A percentile compares a stretch with the other conserved stretches of the same genome.
These are phyloP conservation scores for Lepus townsendii DNA, from an alignment of 2,797 vertebrate genomes.

Conservation along the genomic window DNA sequence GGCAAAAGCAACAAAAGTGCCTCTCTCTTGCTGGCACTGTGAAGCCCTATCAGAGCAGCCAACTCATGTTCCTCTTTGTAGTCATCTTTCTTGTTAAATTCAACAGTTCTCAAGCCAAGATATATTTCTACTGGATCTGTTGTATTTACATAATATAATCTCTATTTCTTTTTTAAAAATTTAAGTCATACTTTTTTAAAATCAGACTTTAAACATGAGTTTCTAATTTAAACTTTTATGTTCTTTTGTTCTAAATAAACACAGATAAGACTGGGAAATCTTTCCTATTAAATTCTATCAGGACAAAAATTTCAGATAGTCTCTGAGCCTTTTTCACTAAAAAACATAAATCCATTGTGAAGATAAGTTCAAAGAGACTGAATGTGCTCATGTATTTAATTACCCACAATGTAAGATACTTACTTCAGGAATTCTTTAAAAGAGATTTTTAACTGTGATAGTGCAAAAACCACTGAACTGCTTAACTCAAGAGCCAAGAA, in stretches of 20 bases:
- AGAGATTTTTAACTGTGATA: conserved; percentile 37
- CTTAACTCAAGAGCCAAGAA: conserved; percentile 32
- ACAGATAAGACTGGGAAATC: background rate
- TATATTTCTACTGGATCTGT: conserved; percentile 14
- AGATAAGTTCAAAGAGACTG: conserved; percentile 59
- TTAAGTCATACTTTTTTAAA: background rate
- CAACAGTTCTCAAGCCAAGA: background rate
- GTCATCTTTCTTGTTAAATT: background rate
- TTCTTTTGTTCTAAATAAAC: conserved; percentile 61
- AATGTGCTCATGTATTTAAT: conserved; percentile 47
- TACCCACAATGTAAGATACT: conserved; percentile 29
- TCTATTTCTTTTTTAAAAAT: background rate
- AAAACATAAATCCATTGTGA: conserved; percentile 40
- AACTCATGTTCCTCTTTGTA: background rate
- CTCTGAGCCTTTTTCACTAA: background rate
- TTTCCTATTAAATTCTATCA: conserved; percentile 43
- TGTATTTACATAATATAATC: conserved; percentile 23
- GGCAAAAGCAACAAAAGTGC: background rate
- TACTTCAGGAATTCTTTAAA: conserved; percentile 63
- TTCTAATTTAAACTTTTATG: conserved; percentile 45
- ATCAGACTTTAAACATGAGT: conserved; percentile 4
- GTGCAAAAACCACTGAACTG: conserved; percentile 16
- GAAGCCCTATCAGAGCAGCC: no score
- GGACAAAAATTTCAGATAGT: conserved; percentile 57
- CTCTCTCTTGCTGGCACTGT: background rate